These are phyloP conservation scores for Zeus faber DNA, from an alignment of 2,113 vertebrate species.

Conservation along the genomic window DNA sequence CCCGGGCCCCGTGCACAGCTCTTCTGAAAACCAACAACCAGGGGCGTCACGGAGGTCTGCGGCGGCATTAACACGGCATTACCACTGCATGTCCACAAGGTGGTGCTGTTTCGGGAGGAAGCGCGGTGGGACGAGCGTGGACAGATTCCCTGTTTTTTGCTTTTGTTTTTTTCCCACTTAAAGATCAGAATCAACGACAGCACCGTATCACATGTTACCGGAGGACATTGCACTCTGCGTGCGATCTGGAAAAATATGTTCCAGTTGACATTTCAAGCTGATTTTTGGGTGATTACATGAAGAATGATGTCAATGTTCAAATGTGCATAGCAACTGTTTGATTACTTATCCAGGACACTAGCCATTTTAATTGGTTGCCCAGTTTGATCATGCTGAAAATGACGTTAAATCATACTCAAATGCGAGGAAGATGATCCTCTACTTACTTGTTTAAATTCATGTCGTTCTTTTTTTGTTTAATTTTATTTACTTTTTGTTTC, in stretches of 20 bases:
- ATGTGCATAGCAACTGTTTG: conserved; percentile 51
- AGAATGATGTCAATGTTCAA: conserved; percentile 40
- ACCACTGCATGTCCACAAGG: conserved; percentile 59
- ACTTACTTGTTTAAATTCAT: conserved; percentile 70
- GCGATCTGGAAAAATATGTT: conserved; percentile 29
- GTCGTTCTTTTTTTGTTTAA: conserved; percentile 82
- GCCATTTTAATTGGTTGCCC: conserved; percentile 50
- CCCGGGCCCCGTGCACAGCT: conserved; percentile 32
- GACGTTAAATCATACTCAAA: conserved; percentile 70
- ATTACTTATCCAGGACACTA: conserved; percentile 45
- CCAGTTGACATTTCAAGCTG: conserved; percentile 22
- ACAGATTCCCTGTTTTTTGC: conserved; percentile 3
- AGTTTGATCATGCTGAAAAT: conserved; percentile 50
- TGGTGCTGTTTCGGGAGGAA: conserved; percentile 45
- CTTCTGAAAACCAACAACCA: conserved; percentile 41
- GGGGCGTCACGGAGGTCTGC: conserved; percentile 34
- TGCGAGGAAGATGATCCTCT: conserved; percentile 71
- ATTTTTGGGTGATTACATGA: conserved; percentile 45
- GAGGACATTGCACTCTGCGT: conserved; percentile 34
- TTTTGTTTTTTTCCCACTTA: conserved; percentile 41
- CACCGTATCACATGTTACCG: conserved; percentile 54
- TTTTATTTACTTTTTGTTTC: conserved; percentile 80
- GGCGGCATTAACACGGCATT: conserved; percentile 53
- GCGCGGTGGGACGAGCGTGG: conserved; percentile 35
- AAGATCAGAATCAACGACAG: conserved; percentile 56